Conservation (phyloP, 2,888 invertebrate species). For the Scaptodrosophila latifasciaeformis region DNA sequence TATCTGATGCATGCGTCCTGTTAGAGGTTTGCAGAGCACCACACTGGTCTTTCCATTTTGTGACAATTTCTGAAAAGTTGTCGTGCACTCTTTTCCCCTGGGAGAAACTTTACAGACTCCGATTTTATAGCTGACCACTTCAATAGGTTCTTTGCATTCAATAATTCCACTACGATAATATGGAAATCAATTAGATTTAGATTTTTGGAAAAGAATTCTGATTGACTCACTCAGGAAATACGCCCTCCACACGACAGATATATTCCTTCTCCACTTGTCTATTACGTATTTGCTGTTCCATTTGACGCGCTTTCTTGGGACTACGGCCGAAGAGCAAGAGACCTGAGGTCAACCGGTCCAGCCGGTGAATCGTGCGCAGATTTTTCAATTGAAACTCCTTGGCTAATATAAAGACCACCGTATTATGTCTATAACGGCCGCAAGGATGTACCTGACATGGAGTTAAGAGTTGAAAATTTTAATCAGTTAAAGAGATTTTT, state of each 20-base stretch:
- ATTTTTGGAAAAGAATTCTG: neutral
- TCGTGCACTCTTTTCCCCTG: slow-evolving; percentile 93
- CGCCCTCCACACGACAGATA: slow-evolving; percentile 93
- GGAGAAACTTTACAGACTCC: slow-evolving; percentile 94
- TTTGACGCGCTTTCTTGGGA: slow-evolving; percentile 92
- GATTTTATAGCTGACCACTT: slow-evolving; percentile 93
- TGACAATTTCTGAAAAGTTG: slow-evolving; percentile 90
- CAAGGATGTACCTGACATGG: slow-evolving; percentile 91
- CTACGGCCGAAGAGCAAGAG: slow-evolving; percentile 93
- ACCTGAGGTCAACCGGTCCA: slow-evolving; percentile 95
- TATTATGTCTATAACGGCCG: slow-evolving; percentile 97
- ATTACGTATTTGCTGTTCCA: slow-evolving; percentile 95
- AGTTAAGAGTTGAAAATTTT: neutral
- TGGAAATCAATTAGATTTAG: neutral
- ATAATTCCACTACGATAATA: slow-evolving; percentile 80
- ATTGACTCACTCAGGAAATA: slow-evolving; percentile 87
- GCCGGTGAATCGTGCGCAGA: slow-evolving; percentile 92
- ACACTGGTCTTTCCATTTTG: slow-evolving; percentile 92
- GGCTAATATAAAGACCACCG: slow-evolving; percentile 94
- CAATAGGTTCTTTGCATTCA: slow-evolving; percentile 92
- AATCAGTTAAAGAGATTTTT: neutral
- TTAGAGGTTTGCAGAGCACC: slow-evolving; percentile 94
- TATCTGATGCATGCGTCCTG: slow-evolving; percentile 98
- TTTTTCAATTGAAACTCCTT: slow-evolving; percentile 96
- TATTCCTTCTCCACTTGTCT: slow-evolving; percentile 95